Percentiles rank a stretch among this genome's conserved stretches.
These are phyloP conservation scores for Hippoglossus stenolepis DNA, from an alignment of 2,113 vertebrate species.

Conservation along the genomic window DNA sequence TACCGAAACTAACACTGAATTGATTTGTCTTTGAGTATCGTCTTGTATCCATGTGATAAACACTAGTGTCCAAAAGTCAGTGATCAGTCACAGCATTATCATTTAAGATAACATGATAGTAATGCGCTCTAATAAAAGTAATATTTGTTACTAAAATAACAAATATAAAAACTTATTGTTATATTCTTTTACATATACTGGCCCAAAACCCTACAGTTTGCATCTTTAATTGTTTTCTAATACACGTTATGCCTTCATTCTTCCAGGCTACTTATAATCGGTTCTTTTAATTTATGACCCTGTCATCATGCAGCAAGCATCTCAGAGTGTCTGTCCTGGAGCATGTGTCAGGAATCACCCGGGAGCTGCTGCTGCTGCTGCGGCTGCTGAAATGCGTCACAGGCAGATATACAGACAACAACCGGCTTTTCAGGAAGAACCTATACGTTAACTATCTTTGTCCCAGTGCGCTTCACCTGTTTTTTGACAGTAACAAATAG, in stretches of 20 bases:
- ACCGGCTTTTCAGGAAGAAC: conserved; percentile 8
- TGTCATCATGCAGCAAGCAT: conserved; percentile 30
- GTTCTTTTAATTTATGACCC: conserved; percentile 18
- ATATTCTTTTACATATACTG: too few species aligned
- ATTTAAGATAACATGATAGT: too few species aligned
- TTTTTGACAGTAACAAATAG: conserved; percentile 74
- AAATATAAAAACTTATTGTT: too few species aligned
- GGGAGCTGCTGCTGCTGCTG: conserved; percentile 15
- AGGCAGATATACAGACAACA: conserved; percentile 28
- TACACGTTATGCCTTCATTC: not conserved
- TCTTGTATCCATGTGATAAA: too few species aligned
- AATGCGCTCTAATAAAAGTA: too few species aligned
- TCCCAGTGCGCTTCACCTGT: conserved; percentile 66
- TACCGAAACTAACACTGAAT: too few species aligned
- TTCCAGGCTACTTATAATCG: too few species aligned
- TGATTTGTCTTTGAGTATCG: too few species aligned
- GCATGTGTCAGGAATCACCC: conserved; percentile 49
- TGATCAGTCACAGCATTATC: too few species aligned
- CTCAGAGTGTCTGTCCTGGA: not conserved
- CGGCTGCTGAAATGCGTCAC: conserved; percentile 32
- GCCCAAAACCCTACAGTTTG: too few species aligned
- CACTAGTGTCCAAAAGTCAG: too few species aligned
- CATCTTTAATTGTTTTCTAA: not conserved
- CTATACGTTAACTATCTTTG: conserved; percentile 23
- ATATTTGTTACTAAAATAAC: too few species aligned